Base-by-base conservation (phyloP, 2,113 vertebrate species). In the Erythrolamprus reginae region DNA sequence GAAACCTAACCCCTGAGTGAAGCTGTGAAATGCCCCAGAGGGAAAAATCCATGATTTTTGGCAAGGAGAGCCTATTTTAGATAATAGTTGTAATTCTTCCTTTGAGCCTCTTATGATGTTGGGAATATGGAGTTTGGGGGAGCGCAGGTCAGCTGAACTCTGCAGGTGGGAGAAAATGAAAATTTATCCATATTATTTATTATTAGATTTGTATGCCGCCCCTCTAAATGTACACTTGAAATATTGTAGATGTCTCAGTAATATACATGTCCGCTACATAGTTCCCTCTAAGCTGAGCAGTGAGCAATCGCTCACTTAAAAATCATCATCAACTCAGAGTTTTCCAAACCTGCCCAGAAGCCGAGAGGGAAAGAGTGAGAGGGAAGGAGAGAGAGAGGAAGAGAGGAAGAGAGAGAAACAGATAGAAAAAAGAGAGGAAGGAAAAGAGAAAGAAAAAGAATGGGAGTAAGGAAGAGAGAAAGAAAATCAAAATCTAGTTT, bases 81-180 rank as follows among this genome's bases (percentile, higher is more conserved):
- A 61, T 82, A 77, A 42, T 86, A 86, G 83, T 84, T 48, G 1
- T 82, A 1, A 50, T 42, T 61, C 51, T 89, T 77, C 61, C 61
- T 89, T 58, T 51, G 47, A 53, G 87, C 3, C 48, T 13, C 26
- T 85, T 56, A 48, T 82, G 24, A 23, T 51, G n/a, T 38, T 77
- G 21, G 89, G 24, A 10, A 10, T 86, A 33, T 53, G 55, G 24
- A n/a, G 10, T n/a, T n/a, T n/a, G 50, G 8, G 12, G 23, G 12
- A 12, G 12, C 28, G 45, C 2, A 65, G 61, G 4, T 65, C 61
- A 87, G 87, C 58, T 86, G 26, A 53, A 48, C 88, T 85, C 52
- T 85, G 87, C 87, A 91, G 88, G 51, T 87, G 88, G 88, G 50
- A 82, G 83, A 52, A 89, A 86, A 82, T 86, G 28, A 82, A 89